Conservation (phyloP, 2,888 invertebrate genomes). For the Heliconius ismenius region DNA sequence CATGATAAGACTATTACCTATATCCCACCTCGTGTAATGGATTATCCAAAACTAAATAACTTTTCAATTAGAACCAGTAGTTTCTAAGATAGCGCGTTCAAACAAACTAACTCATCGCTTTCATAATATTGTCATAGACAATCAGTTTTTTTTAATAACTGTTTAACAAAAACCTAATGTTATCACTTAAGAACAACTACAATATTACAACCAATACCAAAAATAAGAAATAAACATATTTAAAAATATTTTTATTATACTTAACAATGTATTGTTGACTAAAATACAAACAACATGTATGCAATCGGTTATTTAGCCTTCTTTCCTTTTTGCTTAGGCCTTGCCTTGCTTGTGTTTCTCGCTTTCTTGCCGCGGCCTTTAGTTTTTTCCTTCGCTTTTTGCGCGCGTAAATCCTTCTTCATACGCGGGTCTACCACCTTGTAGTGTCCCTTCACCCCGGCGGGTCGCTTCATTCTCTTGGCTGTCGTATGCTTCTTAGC, state of each 20-base stretch:
- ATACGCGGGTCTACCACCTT: slow-evolving; percentile 97
- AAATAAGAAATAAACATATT: slow-evolving; percentile 5
- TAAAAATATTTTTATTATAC: slow-evolving; percentile 27
- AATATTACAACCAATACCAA: background rate
- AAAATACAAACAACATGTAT: slow-evolving; percentile 23
- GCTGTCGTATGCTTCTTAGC: slow-evolving; percentile 92
- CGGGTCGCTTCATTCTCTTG: slow-evolving; percentile 89
- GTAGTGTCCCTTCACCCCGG: slow-evolving; percentile 94
- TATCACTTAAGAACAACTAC: background rate
- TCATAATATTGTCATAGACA: background rate
- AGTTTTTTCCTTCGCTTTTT: slow-evolving; percentile 84
- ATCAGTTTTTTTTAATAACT: background rate
- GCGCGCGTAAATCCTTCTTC: slow-evolving; percentile 94
- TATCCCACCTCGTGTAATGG: background rate
- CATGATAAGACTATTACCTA: background rate
- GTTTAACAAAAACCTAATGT: too few species aligned
- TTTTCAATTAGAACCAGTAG: background rate
- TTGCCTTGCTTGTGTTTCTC: slow-evolving; percentile 51
- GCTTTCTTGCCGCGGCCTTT: slow-evolving; percentile 74
- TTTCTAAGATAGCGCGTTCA: too few species aligned
- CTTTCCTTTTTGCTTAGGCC: slow-evolving; percentile 60
- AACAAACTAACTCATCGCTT: background rate
- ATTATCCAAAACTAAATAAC: background rate
- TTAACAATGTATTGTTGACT: slow-evolving; percentile 2
- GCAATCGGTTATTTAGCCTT: slow-evolving; percentile 56